Evolutionary conservation across 2,888 invertebrate genomes (phyloP).

Genomic region (Nasonia oneida): DNA sequence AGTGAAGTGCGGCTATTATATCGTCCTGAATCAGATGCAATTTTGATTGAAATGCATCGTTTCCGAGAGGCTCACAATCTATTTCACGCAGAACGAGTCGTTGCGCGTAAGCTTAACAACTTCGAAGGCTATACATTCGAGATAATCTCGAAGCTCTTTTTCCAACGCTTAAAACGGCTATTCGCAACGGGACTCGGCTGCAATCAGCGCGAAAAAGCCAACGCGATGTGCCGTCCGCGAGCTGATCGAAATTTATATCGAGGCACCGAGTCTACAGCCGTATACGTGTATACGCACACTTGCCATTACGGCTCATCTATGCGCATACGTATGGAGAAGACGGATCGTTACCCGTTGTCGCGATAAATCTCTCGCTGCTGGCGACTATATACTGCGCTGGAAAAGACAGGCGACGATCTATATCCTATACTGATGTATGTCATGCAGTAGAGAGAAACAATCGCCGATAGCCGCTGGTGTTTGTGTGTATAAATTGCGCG

Average conservation of each 20-base stretch:
- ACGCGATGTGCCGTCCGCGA: neutral
- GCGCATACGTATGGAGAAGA: neutral
- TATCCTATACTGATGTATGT: neutral
- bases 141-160: too few relatives aligned
- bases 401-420: neutral
- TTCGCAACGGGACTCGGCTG: neutral
- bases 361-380: neutral
- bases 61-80: neutral
- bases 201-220: neutral
- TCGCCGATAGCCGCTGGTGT: neutral
- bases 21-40: too few relatives aligned
- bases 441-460: neutral
- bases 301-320: neutral
- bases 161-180: too few relatives aligned
- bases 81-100: neutral
- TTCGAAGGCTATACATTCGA: neutral
- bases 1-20: too few relatives aligned
- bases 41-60: neutral
- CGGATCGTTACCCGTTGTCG: neutral
- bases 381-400: neutral
- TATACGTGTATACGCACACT: neutral
- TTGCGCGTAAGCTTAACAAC: neutral
- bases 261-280: neutral
- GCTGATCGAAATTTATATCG: constrained; percentile 10
- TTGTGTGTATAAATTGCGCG: too few relatives aligned